Conservation (phyloP, 2,113 vertebrate species). For the Hassar affinis region DNA sequence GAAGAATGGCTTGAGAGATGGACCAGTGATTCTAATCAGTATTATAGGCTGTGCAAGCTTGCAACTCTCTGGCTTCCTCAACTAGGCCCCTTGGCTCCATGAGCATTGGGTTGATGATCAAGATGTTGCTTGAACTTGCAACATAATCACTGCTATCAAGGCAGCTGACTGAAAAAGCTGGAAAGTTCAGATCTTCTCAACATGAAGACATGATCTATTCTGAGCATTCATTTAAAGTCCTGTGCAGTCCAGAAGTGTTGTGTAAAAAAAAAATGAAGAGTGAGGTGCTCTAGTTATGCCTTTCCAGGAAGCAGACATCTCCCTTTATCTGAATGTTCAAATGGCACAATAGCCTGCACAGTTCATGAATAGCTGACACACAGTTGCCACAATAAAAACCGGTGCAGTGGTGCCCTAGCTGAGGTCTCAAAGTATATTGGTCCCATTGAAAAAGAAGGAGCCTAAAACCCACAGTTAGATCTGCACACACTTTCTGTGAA, state of each 20-base stretch:
- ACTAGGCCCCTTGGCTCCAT: neutral
- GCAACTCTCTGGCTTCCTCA: conserved; percentile 1
- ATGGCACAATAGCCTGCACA: too few species aligned
- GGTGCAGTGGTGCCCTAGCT: neutral
- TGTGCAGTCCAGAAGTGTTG: neutral
- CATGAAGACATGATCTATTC: neutral
- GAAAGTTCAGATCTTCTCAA: neutral
- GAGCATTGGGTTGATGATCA: neutral
- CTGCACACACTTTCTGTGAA: neutral
- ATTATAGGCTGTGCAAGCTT: neutral
- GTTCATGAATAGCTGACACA: too few species aligned
- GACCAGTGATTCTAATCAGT: conserved; percentile 49
- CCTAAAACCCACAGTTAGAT: neutral
- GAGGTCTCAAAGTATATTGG: neutral
- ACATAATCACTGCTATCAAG: neutral
- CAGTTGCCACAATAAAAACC: neutral
- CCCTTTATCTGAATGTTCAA: too few species aligned
- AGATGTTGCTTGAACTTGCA: neutral
- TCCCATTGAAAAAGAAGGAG: neutral
- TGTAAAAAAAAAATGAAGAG: neutral
- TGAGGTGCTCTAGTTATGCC: neutral
- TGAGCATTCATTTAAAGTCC: neutral
- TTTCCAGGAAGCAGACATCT: neutral
- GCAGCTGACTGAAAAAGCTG: neutral
- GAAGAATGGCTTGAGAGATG: neutral